Evolutionary conservation across 1,140 invertebrate species (phyloP).

Genomic region (Drosophila prosaltans): DNA sequence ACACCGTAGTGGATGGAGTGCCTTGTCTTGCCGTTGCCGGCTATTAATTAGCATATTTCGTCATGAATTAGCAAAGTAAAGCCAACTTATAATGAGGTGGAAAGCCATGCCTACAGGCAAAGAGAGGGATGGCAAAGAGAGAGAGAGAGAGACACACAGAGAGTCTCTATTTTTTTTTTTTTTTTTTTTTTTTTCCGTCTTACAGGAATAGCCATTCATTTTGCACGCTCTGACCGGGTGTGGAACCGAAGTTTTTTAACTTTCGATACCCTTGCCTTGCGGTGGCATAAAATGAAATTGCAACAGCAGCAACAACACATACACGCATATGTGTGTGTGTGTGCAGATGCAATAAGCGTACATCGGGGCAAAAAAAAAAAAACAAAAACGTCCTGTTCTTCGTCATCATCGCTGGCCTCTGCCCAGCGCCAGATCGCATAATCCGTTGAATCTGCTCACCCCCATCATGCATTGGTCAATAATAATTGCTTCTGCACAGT

Average conservation of each 20-base stretch:
- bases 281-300: slow-evolving; percentile 72
- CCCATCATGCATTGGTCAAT: slow-evolving; percentile 39
- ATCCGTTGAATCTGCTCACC: slow-evolving; percentile 57
- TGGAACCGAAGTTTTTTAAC: slow-evolving; percentile 12
- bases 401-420: slow-evolving; percentile 48
- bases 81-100: slow-evolving; percentile 62
- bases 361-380: slow-evolving; percentile 26
- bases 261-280: slow-evolving; percentile 44
- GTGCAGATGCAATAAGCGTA: slow-evolving; percentile 43
- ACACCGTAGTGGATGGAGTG: slow-evolving; percentile 1
- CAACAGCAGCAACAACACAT: slow-evolving; percentile 45
- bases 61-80: slow-evolving; percentile 62
- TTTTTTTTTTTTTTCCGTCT: slow-evolving; percentile 2
- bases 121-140: not conserved
- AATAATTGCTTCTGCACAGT: slow-evolving; percentile 63
- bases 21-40: slow-evolving; percentile 31
- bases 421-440: slow-evolving; percentile 70
- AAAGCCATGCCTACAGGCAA: slow-evolving; percentile 37
- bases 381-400: slow-evolving; percentile 34
- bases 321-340: slow-evolving; percentile 22
- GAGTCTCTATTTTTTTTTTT: slow-evolving; percentile 20
- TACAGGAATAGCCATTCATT: slow-evolving; percentile 66
- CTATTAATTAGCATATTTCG: slow-evolving; percentile 75
- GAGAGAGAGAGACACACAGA: not conserved
- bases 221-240: slow-evolving; percentile 46